Evolutionary conservation across 1,140 invertebrate genomes (phyloP), one percentile per base, ranked within the genome.

Genomic region (Philopotamus ludificatus): DNA sequence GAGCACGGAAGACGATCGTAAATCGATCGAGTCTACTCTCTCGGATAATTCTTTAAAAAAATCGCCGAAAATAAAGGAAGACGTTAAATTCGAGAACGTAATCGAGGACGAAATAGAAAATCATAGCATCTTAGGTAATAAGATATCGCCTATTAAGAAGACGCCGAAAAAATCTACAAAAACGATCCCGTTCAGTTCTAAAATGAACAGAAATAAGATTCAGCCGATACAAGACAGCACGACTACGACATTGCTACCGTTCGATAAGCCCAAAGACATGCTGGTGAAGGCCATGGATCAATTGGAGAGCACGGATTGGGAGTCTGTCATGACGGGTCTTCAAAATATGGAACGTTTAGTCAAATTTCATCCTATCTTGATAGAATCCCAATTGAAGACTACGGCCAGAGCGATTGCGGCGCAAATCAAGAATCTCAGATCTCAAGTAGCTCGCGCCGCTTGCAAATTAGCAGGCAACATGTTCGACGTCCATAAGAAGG

Each of bases 401-500:
- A 82, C 92, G 20, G 86, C 87, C 26, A 79, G 93, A 23, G 79
- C 86, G 25, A 73, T 95, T 1, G 84, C 90, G 0, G 83, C 84
- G 51, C 92, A 97, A 68, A 87, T 95, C 16, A 87, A 85, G 49
- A 97, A 94, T 77, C 80, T 97, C 20, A 82, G 95, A 3, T 97
- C 95, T 0, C 92, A 95, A 76, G 95, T 98, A 0, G 87, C 93
- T 0, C 82, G 94, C 65, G 84, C 88, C 10, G 92, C 94, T 3
- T 95, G 95, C 72, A 82, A 87, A 42, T 86, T 90, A 3, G 81
- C 93, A 7, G 85, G 86, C 0, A 87, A 94, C 55, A 74, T 97
- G 66, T 96, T 95, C 75, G 75, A 79, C 0, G 75, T 85, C 9
- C 85, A 85, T 74, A 88, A 84, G 53, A 88, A 86, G 67, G 81